A percentile compares a stretch with the other conserved stretches of the same genome.
phyloP scores from a whole-genome alignment of 2,888 invertebrate species.

The Actias luna region DNA sequence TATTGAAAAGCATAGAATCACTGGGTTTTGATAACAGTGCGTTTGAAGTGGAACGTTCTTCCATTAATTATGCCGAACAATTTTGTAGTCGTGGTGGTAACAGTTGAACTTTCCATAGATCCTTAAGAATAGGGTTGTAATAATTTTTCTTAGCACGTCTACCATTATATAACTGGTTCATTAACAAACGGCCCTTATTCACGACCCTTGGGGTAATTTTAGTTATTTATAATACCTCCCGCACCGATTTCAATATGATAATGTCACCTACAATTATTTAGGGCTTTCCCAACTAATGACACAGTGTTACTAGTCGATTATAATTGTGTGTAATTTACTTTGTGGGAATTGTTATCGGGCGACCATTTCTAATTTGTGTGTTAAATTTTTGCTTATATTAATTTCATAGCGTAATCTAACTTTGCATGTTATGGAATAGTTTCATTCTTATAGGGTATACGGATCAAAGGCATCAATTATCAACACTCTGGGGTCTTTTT shows the following conservation, averaged over 20 bases:
- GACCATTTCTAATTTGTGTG: not conserved
- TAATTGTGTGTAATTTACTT: conserved; percentile 31
- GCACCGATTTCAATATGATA: conserved; percentile 35
- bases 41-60: not conserved
- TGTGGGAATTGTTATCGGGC: conserved; percentile 10
- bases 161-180: conserved; percentile 16
- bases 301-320: conserved; percentile 28
- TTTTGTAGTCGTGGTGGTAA: too few relatives aligned
- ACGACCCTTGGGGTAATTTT: conserved; percentile 29
- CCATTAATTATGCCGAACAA: too few relatives aligned
- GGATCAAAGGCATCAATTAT: too few relatives aligned
- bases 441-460: too few relatives aligned
- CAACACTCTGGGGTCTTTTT: too few relatives aligned
- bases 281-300: conserved; percentile 32
- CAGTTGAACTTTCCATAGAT: not conserved
- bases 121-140: not conserved
- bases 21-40: not conserved
- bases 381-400: not conserved
- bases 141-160: conserved; percentile 6
- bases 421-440: not conserved
- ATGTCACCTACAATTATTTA: conserved; percentile 39
- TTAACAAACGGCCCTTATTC: conserved; percentile 27
- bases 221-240: conserved; percentile 37
- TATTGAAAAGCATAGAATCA: not conserved
- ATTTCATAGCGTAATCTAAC: not conserved